phyloP scores from a whole-genome alignment of 1,140 invertebrate species.

The Trichomalopsis sarcophagae region DNA sequence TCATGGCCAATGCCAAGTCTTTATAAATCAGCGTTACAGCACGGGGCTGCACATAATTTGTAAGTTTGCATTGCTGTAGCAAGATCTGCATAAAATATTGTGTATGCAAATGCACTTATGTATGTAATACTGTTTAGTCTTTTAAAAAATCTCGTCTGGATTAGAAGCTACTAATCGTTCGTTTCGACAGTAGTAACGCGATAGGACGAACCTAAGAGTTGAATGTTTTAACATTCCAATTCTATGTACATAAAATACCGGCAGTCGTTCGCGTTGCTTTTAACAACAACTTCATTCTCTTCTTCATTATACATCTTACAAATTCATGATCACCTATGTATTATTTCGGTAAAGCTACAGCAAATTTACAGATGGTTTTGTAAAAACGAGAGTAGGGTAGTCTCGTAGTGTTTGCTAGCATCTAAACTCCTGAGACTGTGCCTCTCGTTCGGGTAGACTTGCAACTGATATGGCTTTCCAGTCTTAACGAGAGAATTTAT shows the following conservation, averaged over 20 bases:
- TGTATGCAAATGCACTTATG: slow-evolving; percentile 27
- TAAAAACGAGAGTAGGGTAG: slow-evolving; percentile 92
- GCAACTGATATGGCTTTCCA: slow-evolving; percentile 93
- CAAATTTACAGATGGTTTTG: slow-evolving; percentile 87
- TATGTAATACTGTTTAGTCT: slow-evolving; percentile 53
- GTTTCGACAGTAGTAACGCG: slow-evolving; percentile 25
- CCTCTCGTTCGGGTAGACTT: slow-evolving; percentile 96
- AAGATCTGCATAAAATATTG: slow-evolving; percentile 42
- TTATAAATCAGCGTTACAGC: slow-evolving; percentile 29
- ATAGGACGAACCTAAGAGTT: slow-evolving; percentile 33
- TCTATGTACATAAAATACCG: slow-evolving; percentile 65
- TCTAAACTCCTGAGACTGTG: slow-evolving; percentile 94
- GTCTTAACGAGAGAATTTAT: slow-evolving; percentile 92
- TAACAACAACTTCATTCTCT: slow-evolving; percentile 36
- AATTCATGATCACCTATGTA: slow-evolving; percentile 37
- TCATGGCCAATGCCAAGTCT: slow-evolving; percentile 23
- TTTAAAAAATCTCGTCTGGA: slow-evolving; percentile 52
- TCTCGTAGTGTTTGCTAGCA: slow-evolving; percentile 97
- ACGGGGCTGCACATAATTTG: slow-evolving; percentile 21
- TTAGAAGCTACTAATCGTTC: slow-evolving; percentile 38
- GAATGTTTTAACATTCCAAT: slow-evolving; percentile 50
- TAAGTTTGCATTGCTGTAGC: slow-evolving; percentile 31
- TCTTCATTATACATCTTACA: slow-evolving; percentile 37
- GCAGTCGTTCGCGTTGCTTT: slow-evolving; percentile 58
- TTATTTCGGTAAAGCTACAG: slow-evolving; percentile 38